Base-by-base conservation (phyloP, 2,797 vertebrate genomes). In the Triplophysa bombifrons region DNA sequence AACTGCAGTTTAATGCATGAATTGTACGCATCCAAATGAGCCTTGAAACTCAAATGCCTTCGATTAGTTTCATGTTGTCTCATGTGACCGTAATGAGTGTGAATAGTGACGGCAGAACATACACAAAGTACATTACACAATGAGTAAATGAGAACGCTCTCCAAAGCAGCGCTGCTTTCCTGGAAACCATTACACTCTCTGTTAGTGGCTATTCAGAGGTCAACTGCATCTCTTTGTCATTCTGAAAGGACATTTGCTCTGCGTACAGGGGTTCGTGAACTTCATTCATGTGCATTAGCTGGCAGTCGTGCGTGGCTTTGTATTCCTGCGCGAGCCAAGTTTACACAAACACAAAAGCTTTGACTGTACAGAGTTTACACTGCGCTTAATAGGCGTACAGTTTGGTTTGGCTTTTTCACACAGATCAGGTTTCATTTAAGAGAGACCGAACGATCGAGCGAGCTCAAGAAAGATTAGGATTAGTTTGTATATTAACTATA, bases 321-420 rank as follows among this genome's bases (percentile, higher is more conserved):
- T 64, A 58, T 53, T 78, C 48, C 27, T 63, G 12, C 19, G 14
- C 3, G 11, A n/a, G 76, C 67, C 68, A 78, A 64, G 46, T 78
- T 78, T 71, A 72, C 76, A 72, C 63, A 78, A 69, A 64, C 68
- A 72, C 68, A 78, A 78, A 53, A 63, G 76, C 68, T 71, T 19
- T 78, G 68, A 78, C 68, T 72, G 76, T 78, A 78, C 68, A 44
- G n/a, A 78, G 68, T 78, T 72, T 71, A 78, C 30, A 64, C 38
- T 53, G 17, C 41, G 67, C 25, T 44, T 48, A 71, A 71, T 53
- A 53, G 48, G n/a, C 13, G 67, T 41, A 64, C 46, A 78, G 46
- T 72, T 78, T 4, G 12, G 46, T 72, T 72, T 30, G 34, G 20
- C 67, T 71, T 78, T 71, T 30, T 64, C 48, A 64, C 48, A 72